phyloP scores from a whole-genome alignment of 2,888 invertebrate genomes.

The Acanthosepion pharaonis region DNA sequence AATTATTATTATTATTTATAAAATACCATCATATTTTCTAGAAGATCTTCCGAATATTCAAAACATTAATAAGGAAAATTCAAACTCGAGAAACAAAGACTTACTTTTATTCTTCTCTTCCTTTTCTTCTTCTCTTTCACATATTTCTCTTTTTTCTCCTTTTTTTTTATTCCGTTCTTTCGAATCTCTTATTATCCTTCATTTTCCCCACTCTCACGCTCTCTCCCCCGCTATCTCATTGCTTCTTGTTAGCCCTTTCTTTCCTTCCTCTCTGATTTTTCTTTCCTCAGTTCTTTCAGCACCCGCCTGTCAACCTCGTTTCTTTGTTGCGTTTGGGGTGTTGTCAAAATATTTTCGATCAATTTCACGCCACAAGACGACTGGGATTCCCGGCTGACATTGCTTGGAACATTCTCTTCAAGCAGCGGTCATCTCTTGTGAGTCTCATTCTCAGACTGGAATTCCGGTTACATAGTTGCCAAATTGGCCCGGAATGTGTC shows the following conservation, averaged over 20 bases:
- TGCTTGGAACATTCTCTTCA: neutral
- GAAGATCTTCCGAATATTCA: no score
- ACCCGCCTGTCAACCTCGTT: neutral
- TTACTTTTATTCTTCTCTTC: no score
- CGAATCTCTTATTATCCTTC: no score
- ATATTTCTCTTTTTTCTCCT: no score
- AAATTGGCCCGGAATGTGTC: constrained; percentile 12
- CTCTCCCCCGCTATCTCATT: neutral
- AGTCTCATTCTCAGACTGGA: neutral
- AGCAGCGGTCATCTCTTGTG: constrained; percentile 9
- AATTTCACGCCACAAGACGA: constrained; percentile 33
- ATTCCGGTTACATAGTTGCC: constrained; percentile 13
- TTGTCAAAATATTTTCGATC: constrained; percentile 22
- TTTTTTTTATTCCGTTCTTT: no score
- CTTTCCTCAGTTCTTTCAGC: neutral
- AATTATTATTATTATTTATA: no score
- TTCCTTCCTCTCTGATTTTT: no score
- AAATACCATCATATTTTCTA: no score
- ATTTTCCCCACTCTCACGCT: neutral
- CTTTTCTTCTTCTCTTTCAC: no score
- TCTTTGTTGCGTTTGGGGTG: neutral
- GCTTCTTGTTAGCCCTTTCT: neutral
- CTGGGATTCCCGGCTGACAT: neutral
- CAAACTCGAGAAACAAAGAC: no score
- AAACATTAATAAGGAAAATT: no score